Evolutionary conservation across 1,140 invertebrate genomes (phyloP), one percentile per base, ranked within the genome.

Genomic region (Drosophila nikananu): DNA sequence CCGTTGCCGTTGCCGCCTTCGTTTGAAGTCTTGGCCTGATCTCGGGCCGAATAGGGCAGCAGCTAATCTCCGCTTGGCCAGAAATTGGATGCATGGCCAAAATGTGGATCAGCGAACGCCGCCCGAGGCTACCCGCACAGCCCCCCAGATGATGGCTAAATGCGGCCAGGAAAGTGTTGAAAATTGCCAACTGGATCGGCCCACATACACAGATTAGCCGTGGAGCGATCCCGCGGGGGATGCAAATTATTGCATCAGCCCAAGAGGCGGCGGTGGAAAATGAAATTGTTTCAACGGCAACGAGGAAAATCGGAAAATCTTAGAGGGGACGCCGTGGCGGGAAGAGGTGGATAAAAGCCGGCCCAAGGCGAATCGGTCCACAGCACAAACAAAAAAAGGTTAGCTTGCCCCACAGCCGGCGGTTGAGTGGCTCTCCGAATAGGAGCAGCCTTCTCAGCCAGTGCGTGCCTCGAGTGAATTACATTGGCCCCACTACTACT

Each of bases 241-340:
- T 84, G 81, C 81, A 83, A 83, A 83, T 84, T 84, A 79, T 83
- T 83, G 77, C 81, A 83, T 84, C 81, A 83, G 51, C 51, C 30
- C 46, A n/a, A 63, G 64, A 70, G 15, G 35, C 30, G 52, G 54
- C 35, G 35, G 23, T 55, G 73, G 52, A 78, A 82, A 83, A 83
- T 79, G 75, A 83, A 83, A 83, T 83, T 83, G 80, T 83, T 83
- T 68, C 63, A 62, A 58, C 80, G 25, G 39, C 55, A 72, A 79
- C 75, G n/a, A 60, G 54, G 7, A 25, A 62, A 39, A 51, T 55
- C 32, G 48, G 13, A 25, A 62, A 39, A 51, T 55, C 32, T 30
- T 35, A 15, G 7, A 32, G 73, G 44, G 17, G 35, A 37, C 12
- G 21, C 19, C 23, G 23, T 12, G 48, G 42, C 35, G 25, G 54